Evolutionary conservation across 2,797 vertebrate species (phyloP).

Genomic region (Aplochiton taeniatus): DNA sequence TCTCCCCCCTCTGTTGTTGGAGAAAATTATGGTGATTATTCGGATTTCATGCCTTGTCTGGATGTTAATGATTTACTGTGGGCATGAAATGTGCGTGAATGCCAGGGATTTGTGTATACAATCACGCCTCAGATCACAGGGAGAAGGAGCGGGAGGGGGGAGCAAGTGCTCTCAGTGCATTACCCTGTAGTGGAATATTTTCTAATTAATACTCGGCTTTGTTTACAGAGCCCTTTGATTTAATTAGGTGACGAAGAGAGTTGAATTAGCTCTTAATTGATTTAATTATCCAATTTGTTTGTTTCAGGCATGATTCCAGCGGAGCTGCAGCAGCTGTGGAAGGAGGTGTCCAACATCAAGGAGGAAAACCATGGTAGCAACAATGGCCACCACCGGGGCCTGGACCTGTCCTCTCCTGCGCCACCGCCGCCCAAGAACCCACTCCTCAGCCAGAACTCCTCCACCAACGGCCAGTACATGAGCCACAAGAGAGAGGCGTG

Average conservation of each 20-base stretch:
- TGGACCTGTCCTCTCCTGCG: slow-evolving; percentile 92
- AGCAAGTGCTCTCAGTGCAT: slow-evolving; percentile 55
- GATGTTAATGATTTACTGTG: slow-evolving; percentile 82
- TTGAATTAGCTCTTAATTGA: slow-evolving; percentile 98
- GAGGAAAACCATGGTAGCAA: slow-evolving; percentile 83
- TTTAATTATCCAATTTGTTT: slow-evolving; percentile 99
- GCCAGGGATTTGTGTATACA: slow-evolving; percentile 79
- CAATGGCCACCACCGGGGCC: slow-evolving; percentile 92
- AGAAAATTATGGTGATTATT: slow-evolving; percentile 77
- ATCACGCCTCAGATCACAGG: slow-evolving; percentile 75
- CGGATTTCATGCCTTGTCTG: slow-evolving; percentile 80
- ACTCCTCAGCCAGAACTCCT: slow-evolving; percentile 89
- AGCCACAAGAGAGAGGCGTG: slow-evolving; percentile 96
- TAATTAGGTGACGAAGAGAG: slow-evolving; percentile 95
- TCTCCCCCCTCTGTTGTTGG: slow-evolving; percentile 57
- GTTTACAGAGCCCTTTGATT: slow-evolving; percentile 97
- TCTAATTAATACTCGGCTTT: slow-evolving; percentile 90
- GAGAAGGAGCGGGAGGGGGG: slow-evolving; percentile 22
- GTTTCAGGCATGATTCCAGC: slow-evolving; percentile 99
- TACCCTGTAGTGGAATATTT: slow-evolving; percentile 72
- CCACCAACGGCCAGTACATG: slow-evolving; percentile 93
- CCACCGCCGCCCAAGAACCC: slow-evolving; percentile 87
- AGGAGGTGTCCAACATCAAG: slow-evolving; percentile 93
- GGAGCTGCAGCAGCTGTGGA: slow-evolving; percentile 99
- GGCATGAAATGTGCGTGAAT: slow-evolving; percentile 79